Conservation (phyloP, 2,888 invertebrate species). For the Acleris emargana region DNA sequence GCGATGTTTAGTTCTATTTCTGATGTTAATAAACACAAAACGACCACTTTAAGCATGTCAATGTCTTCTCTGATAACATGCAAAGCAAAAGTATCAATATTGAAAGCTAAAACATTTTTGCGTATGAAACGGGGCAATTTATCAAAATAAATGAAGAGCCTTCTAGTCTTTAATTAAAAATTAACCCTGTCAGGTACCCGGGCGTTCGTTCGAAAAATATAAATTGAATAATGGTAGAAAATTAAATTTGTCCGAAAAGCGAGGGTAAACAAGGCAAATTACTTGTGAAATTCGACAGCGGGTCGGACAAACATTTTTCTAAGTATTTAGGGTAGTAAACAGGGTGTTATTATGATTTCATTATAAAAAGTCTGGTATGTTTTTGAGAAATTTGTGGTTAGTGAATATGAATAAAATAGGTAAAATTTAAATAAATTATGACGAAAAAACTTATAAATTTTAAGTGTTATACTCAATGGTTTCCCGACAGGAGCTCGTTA, state of each 20-base stretch:
- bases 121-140: constrained; percentile 9
- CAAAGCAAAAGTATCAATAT: background rate
- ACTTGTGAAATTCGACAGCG: constrained; percentile 1
- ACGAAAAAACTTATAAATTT: too few species aligned
- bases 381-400: too few species aligned
- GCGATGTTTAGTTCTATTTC: too few species aligned
- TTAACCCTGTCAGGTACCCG: constrained; percentile 24
- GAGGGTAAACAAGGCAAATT: constrained; percentile 23
- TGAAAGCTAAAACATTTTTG: constrained; percentile 1
- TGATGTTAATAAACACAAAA: too few species aligned
- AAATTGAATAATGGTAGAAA: constrained; percentile 22
- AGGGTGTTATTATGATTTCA: constrained; percentile 5
- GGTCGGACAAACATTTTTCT: constrained; percentile 17
- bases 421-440: too few species aligned
- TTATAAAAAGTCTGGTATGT: too few species aligned
- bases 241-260: constrained; percentile 11
- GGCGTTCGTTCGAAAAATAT: constrained; percentile 18
- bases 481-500: too few species aligned
- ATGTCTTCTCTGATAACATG: background rate
- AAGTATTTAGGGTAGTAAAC: constrained; percentile 9
- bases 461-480: too few species aligned
- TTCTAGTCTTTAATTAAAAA: constrained; percentile 34
- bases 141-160: constrained; percentile 20
- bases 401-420: too few species aligned
- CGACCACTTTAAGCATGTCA: too few species aligned